A percentile compares a stretch with the other conserved stretches of the same genome.
These are phyloP conservation scores for Lacerta agilis DNA, from an alignment of 2,797 vertebrate genomes.

Conservation along the genomic window DNA sequence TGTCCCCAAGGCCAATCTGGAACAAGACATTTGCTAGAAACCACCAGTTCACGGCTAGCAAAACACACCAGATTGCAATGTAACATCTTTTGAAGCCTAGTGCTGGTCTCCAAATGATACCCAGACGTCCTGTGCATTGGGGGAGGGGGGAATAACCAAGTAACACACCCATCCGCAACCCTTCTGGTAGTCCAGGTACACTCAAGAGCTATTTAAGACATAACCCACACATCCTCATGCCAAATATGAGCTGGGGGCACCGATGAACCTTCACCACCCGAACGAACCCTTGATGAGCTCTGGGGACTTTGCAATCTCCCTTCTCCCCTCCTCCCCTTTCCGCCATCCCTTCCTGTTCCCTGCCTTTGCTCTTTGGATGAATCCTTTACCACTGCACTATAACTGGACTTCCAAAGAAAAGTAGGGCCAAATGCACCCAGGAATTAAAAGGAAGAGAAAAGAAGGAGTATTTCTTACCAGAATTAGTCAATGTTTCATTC, in stretches of 20 bases:
- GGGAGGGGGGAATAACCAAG: background rate
- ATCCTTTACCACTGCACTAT: background rate
- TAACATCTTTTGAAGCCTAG: background rate
- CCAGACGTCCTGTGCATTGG: background rate
- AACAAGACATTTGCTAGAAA: conserved; percentile 5
- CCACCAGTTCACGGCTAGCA: background rate
- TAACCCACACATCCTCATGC: background rate
- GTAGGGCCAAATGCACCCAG: background rate
- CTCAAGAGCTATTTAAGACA: background rate
- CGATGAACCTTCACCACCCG: conserved; percentile 31
- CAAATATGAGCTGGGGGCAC: conserved; percentile 7
- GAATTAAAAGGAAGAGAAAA: conserved; percentile 40
- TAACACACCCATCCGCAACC: background rate
- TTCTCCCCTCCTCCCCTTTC: background rate
- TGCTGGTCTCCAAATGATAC: fast-evolving
- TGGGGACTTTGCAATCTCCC: fast-evolving
- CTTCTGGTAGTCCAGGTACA: background rate
- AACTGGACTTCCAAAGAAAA: background rate
- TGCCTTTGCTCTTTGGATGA: conserved; percentile 19
- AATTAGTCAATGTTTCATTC: conserved; percentile 50
- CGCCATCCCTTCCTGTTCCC: conserved; percentile 30
- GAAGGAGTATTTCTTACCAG: conserved; percentile 79
- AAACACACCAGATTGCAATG: background rate
- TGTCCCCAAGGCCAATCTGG: background rate
- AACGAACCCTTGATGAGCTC: conserved; percentile 19